phyloP scores from a whole-genome alignment of 2,797 vertebrate species.

The Pantherophis vulpinus region DNA sequence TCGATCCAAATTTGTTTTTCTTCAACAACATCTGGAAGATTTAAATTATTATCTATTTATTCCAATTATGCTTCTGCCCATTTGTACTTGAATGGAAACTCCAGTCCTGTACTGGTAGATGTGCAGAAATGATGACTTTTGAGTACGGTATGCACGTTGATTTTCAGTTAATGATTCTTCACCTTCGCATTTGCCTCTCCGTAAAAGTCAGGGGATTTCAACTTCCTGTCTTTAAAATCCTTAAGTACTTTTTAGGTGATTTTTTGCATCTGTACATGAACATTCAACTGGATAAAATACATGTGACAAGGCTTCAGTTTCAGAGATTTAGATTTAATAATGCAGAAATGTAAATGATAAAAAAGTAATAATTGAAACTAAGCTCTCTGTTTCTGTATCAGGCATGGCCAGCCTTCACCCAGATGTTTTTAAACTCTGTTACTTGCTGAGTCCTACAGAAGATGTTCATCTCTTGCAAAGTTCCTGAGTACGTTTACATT shows the following conservation, averaged over 20 bases:
- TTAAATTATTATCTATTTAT: neutral
- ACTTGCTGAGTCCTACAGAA: neutral
- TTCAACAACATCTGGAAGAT: neutral
- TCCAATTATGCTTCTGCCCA: constrained; percentile 13
- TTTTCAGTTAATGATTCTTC: neutral
- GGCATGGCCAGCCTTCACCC: neutral
- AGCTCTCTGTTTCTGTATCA: neutral
- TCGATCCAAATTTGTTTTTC: neutral
- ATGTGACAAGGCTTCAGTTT: neutral
- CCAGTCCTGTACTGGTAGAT: neutral
- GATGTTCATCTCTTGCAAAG: neutral
- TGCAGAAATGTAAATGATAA: neutral
- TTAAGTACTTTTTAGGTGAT: neutral
- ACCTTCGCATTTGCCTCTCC: neutral
- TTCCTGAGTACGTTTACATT: neutral
- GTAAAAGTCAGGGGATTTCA: neutral
- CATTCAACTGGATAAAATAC: neutral
- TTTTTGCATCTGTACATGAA: neutral
- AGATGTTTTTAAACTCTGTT: neutral
- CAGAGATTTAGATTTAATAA: neutral
- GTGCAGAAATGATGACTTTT: neutral
- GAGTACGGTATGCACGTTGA: neutral
- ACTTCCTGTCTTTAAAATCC: neutral
- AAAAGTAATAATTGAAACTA: neutral
- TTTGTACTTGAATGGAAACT: constrained; percentile 6